Percentiles rank a stretch among this genome's conserved stretches.
Conservation (phyloP, 2,888 invertebrate genomes). For the Lumbricus terrestris region DNA sequence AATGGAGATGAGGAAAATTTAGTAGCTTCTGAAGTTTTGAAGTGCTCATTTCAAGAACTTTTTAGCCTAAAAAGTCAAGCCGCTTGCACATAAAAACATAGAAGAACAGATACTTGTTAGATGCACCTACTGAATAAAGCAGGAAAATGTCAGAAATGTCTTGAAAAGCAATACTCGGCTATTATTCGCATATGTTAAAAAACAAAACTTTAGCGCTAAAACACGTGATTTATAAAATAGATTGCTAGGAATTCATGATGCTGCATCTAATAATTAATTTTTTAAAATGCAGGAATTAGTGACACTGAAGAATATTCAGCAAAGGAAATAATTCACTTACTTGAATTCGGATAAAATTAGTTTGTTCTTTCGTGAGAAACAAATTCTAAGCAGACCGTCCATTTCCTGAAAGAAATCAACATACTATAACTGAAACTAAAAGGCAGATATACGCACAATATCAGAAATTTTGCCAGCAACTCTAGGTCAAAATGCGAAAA, state of each 20-base stretch:
- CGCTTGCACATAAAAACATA: too few species aligned
- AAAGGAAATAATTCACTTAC: constrained; percentile 60
- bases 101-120: too few species aligned
- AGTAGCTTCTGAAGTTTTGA: too few species aligned
- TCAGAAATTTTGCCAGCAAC: neutral
- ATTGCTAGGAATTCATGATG: neutral
- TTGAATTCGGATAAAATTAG: constrained; percentile 86
- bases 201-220: neutral
- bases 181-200: neutral
- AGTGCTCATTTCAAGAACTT: too few species aligned
- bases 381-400: constrained; percentile 94
- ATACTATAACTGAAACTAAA: neutral
- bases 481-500: neutral
- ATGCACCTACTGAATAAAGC: too few species aligned
- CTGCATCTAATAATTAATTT: neutral
- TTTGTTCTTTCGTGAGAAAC: constrained; percentile 94
- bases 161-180: neutral
- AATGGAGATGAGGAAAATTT: too few species aligned
- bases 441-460: neutral
- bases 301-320: neutral
- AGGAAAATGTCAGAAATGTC: neutral
- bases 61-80: too few species aligned
- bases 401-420: constrained; percentile 72
- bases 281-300: neutral
- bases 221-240: too few species aligned